Evolutionary conservation across 2,888 invertebrate species (phyloP).

Genomic region (Drosophila testacea): DNA sequence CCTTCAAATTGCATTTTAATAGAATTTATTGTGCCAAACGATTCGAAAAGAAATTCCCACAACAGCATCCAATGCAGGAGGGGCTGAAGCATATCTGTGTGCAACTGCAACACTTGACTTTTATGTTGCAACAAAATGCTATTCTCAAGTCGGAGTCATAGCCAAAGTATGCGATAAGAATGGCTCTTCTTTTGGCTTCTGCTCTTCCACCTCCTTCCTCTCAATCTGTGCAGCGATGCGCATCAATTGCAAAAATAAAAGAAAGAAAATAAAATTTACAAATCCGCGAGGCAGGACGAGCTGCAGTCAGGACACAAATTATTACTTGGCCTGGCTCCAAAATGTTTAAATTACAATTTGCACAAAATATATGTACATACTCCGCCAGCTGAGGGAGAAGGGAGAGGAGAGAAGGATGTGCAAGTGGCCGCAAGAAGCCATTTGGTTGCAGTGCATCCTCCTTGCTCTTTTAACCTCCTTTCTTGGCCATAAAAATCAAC

Average conservation of each 20-base stretch:
- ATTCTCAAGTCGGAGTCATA: constrained; percentile 64
- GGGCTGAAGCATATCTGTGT: not conserved
- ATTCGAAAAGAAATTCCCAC: constrained; percentile 52
- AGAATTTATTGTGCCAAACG: constrained; percentile 77
- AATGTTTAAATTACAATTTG: constrained; percentile 81
- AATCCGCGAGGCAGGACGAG: constrained; percentile 58
- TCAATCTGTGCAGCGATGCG: constrained; percentile 62
- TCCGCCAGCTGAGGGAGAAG: not conserved
- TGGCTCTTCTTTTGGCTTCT: constrained; percentile 39
- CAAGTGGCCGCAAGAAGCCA: constrained; percentile 53
- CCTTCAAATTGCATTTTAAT: constrained; percentile 81
- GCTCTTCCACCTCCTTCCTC: constrained; percentile 3
- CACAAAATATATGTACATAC: constrained; percentile 41
- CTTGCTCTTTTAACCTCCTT: constrained; percentile 34
- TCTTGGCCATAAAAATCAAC: constrained; percentile 58
- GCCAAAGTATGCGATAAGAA: constrained; percentile 70
- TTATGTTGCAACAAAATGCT: constrained; percentile 77
- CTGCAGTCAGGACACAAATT: constrained; percentile 69
- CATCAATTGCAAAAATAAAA: constrained; percentile 70
- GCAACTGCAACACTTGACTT: constrained; percentile 80
- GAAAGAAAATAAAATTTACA: constrained; percentile 33
- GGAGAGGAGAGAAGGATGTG: not conserved
- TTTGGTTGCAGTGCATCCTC: constrained; percentile 46
- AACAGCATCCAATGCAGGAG: constrained; percentile 23
- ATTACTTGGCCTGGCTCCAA: constrained; percentile 77